Percentiles rank a stretch among this genome's conserved stretches.
Evolutionary conservation across 2,888 invertebrate genomes (phyloP).

Genomic region (Drosophila anomelani): DNA sequence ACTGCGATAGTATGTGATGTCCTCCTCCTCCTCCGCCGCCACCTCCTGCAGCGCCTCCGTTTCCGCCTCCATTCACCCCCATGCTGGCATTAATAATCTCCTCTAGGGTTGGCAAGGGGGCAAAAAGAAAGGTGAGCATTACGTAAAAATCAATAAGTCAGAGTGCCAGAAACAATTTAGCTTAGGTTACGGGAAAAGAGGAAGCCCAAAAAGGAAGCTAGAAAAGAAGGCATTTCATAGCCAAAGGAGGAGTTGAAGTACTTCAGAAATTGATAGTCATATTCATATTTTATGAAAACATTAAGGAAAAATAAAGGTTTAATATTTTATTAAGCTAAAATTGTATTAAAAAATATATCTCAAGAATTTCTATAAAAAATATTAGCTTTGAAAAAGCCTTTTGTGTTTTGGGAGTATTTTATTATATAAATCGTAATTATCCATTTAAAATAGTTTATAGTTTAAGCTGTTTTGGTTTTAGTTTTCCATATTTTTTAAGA

Average conservation of each 20-base stretch:
- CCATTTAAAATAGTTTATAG: not conserved
- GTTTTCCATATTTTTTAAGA: too few relatives aligned
- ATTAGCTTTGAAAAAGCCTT: not conserved
- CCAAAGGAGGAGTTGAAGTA: not conserved
- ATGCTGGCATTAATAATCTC: conserved; percentile 54
- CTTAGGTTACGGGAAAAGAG: conserved; percentile 23
- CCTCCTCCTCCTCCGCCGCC: conserved; percentile 23
- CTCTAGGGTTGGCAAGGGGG: conserved; percentile 35
- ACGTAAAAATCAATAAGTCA: conserved; percentile 48
- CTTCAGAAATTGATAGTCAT: not conserved
- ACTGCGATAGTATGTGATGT: conserved; percentile 57
- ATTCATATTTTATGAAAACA: not conserved
- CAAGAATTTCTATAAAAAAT: too few relatives aligned
- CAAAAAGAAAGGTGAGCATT: conserved; percentile 12
- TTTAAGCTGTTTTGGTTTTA: not conserved
- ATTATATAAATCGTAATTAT: not conserved
- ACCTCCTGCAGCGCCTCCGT: conserved; percentile 23
- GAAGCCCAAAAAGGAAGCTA: not conserved
- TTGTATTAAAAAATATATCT: not conserved
- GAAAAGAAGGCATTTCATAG: not conserved
- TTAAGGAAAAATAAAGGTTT: too few relatives aligned
- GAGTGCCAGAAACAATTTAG: conserved; percentile 62
- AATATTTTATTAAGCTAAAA: too few relatives aligned
- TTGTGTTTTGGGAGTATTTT: not conserved
- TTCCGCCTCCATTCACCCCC: conserved; percentile 26